Evolutionary conservation across 1,140 invertebrate genomes (phyloP).

Genomic region (Heliconius congener): DNA sequence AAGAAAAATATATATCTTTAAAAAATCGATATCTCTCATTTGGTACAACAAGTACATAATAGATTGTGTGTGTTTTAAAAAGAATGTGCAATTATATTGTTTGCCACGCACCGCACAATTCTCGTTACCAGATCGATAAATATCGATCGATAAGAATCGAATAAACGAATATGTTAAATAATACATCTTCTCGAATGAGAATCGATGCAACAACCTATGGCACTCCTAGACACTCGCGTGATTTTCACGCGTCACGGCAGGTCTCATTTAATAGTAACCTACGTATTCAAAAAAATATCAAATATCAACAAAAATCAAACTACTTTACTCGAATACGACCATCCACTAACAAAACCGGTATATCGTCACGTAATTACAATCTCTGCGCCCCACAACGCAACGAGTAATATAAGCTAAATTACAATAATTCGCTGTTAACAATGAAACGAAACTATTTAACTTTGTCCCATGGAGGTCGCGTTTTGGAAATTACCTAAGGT

Average conservation of each 20-base stretch:
- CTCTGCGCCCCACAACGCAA: constrained; percentile 6
- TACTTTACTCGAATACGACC: too few species aligned
- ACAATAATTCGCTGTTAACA: constrained; percentile 71
- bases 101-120: not conserved
- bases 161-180: too few species aligned
- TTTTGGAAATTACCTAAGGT: constrained; percentile 66
- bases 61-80: not conserved
- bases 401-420: constrained; percentile 57
- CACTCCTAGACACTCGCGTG: too few species aligned
- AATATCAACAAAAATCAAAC: not conserved
- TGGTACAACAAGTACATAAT: too few species aligned
- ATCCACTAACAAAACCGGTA: not conserved
- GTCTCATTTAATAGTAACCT: too few species aligned
- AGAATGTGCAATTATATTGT: not conserved
- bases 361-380: constrained; percentile 35
- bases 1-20: too few species aligned
- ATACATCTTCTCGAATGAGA: too few species aligned
- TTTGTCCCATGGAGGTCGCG: constrained; percentile 53
- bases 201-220: too few species aligned
- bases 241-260: too few species aligned
- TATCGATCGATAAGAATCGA: too few species aligned
- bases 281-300: not conserved
- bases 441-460: constrained; percentile 72
- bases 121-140: not conserved
- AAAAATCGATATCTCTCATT: too few species aligned